Base-by-base conservation (phyloP, 2,797 vertebrate genomes). In the Coregonus sp. region DNA sequence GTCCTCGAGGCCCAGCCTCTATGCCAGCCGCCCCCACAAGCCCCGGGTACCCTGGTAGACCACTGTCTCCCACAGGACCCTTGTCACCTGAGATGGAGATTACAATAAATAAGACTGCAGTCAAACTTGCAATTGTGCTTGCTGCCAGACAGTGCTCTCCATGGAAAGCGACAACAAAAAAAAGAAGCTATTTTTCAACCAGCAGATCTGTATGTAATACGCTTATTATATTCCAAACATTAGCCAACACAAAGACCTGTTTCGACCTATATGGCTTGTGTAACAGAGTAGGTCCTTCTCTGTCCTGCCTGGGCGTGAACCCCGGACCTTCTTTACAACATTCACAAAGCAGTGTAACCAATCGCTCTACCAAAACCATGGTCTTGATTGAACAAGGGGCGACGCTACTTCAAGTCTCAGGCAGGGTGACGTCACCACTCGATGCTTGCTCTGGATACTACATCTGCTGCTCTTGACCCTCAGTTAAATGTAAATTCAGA, bases 21-120 rank as follows among this genome's bases (percentile, higher is more conserved):
- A 50, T 73, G 1, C 93, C 93, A 5, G 67, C 63, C 18, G 80
- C 73, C 71, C 93, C 92, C 0, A 29, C 1, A 3, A 1, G n/a
- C 0, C 94, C 93, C 2, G 72, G 51, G 77, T 18, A 75, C 1
- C 93, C 94, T 15, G 84, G 56, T 0, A 33, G 73, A 16, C 93
- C 93, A 0, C 5, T 1, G 11, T 4, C 3, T 20, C 93, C 93
- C 18, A 0, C 71, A 0, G 20, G 0, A 51, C 93, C 94, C 83
- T 92, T 92, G 69, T 25, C 76, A 78, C 94, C 94, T 95, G 76
- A 68, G 18, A 65, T 16, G 52, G 79, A 20, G 78, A 14, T 51
- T 6, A 73, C 16, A 61, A 73, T 1, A 40, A 33, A 67, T 54
- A 47, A 47, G 40, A 47, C 9, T 47, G 40, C 40, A 47, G 40